Conservation (phyloP, 1,140 invertebrate genomes). For the Bombus polaris region DNA sequence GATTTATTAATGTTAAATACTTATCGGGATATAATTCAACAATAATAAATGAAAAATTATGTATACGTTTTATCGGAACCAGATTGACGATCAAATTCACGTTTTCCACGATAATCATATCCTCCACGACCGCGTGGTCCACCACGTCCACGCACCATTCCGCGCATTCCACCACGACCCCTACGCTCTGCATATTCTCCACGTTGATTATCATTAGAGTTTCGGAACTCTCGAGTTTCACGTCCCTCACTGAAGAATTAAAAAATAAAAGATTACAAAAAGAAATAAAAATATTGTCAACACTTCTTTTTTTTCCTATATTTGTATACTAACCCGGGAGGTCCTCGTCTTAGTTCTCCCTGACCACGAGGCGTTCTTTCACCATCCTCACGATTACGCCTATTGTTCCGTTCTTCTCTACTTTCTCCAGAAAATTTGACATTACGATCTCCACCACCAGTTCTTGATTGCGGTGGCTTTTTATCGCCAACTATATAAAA, state of each 20-base stretch:
- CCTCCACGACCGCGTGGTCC: constrained; percentile 80
- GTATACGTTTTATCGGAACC: constrained; percentile 95
- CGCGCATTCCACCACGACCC: constrained; percentile 67
- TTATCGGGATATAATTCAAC: neutral
- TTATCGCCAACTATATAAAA: constrained; percentile 71
- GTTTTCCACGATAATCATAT: constrained; percentile 90
- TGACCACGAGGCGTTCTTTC: constrained; percentile 77
- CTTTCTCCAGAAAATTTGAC: constrained; percentile 84
- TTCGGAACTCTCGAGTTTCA: constrained; percentile 73
- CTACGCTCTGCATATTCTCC: constrained; percentile 71
- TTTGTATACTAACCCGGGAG: constrained; percentile 74
- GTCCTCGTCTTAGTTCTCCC: constrained; percentile 77
- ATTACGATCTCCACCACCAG: constrained; percentile 78
- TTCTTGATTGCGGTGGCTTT: constrained; percentile 74
- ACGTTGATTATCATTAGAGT: constrained; percentile 68
- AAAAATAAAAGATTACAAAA: neutral
- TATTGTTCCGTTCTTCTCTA: constrained; percentile 89
- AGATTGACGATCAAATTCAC: constrained; percentile 97
- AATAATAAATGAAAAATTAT: constrained; percentile 52
- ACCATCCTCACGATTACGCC: constrained; percentile 88
- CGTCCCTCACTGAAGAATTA: constrained; percentile 72
- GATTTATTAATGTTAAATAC: neutral
- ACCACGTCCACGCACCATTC: constrained; percentile 74
- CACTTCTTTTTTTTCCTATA: neutral
- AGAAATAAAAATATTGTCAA: neutral